Base-by-base conservation (phyloP, 1,140 invertebrate species). In the Sycophaga agraensis region DNA sequence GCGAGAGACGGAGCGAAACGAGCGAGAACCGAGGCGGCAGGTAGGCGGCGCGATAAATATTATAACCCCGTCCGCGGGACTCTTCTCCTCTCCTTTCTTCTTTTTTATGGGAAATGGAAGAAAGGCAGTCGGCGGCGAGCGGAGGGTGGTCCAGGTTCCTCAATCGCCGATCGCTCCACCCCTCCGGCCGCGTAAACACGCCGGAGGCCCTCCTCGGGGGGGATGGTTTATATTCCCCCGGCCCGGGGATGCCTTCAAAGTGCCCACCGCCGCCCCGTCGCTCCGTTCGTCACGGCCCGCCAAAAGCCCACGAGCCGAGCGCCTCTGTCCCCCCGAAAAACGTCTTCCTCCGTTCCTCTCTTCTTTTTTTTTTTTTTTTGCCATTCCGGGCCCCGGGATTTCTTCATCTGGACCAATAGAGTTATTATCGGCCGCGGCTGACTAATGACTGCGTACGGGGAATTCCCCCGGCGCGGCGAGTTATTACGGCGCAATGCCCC, bases 221-320 rank as follows among this genome's bases (percentile, higher is more conserved):
- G n/a, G n/a, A n/a, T n/a, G n/a, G n/a, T n/a, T n/a, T n/a, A n/a
- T n/a, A n/a, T n/a, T n/a, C n/a, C n/a, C n/a, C n/a, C n/a, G n/a
- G n/a, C n/a, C 49, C 17, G 11, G 45, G 42, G 57, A 43, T 31
- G n/a, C n/a, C 11, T 50, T 66, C 53, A 55, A 60, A 68, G 48
- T 39, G 31, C 48, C 28, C n/a, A n/a, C 21, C 16, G 55, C 55
- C 43, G 34, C 54, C 17, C 16, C 43, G 12, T 35, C 37, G n/a
- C 21, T n/a, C 17, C 70, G 69, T 75, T 69, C 64, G 66, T 74
- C 71, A 73, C 58, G 46, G 54, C 48, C n/a, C 65, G 64, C 64
- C 62, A 68, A 66, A 67, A 66, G n/a, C n/a, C n/a, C n/a, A n/a
- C 66, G 63, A 64, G 51, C 19, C 26, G n/a, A 45, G 39, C 58